Evolutionary conservation across 2,113 vertebrate species (phyloP).

Genomic region (Aptenodytes patagonicus): DNA sequence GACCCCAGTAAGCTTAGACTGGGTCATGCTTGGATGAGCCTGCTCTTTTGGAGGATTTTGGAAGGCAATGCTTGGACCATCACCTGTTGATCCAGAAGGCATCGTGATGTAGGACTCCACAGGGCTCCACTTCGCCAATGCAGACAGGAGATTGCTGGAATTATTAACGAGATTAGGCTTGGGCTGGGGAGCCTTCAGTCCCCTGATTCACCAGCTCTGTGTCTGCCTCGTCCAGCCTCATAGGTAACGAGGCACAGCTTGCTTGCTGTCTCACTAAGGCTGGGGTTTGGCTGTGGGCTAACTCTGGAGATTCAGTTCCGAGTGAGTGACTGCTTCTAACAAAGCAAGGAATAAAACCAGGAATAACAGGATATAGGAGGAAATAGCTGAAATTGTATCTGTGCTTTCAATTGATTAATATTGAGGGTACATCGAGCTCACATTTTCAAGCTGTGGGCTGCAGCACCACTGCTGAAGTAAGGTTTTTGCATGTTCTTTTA

Average conservation of each 20-base stretch:
- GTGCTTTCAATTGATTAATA: not conserved
- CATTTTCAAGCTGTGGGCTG: not conserved
- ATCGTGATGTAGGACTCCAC: not conserved
- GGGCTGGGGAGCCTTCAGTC: not conserved
- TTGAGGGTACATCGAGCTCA: not conserved
- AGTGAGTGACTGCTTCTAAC: not conserved
- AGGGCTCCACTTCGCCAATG: not conserved
- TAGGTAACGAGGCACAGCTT: not conserved
- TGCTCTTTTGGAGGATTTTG: conserved; percentile 1
- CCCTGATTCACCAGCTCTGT: not conserved
- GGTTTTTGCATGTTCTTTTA: not conserved
- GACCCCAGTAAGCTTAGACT: not conserved
- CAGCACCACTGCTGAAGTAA: not conserved
- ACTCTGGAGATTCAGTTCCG: not conserved
- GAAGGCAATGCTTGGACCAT: not conserved
- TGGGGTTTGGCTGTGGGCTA: not conserved
- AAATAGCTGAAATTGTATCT: not conserved
- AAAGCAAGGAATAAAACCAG: not conserved
- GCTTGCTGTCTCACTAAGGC: not conserved
- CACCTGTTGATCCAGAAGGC: conserved; percentile 6
- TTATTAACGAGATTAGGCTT: not conserved
- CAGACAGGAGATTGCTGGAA: not conserved
- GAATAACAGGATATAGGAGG: not conserved
- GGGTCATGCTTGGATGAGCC: not conserved
- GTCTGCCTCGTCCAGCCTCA: not conserved